Percentiles rank a stretch among this genome's conserved stretches.
phyloP scores from a whole-genome alignment of 2,888 invertebrate genomes.

The Carcina quercana region DNA sequence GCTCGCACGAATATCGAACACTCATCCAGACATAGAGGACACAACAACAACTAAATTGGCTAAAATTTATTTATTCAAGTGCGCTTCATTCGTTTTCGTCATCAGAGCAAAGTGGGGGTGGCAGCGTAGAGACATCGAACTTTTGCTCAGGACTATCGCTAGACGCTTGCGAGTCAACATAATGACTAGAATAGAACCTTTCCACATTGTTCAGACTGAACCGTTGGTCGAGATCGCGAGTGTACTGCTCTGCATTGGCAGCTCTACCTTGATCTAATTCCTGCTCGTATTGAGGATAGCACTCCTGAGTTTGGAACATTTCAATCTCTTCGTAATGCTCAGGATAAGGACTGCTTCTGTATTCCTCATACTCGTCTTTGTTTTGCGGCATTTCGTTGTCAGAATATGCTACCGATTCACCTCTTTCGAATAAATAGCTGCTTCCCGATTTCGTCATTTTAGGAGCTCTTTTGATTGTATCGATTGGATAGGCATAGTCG shows the following conservation, averaged over 20 bases:
- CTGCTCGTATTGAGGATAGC: conserved; percentile 63
- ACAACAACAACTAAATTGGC: conserved; percentile 30
- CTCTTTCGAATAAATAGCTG: conserved; percentile 58
- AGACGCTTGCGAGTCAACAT: conserved; percentile 77
- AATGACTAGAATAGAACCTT: conserved; percentile 65
- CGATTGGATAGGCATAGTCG: conserved; percentile 66
- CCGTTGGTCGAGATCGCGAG: conserved; percentile 61
- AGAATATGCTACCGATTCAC: conserved; percentile 60
- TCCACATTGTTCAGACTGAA: conserved; percentile 67
- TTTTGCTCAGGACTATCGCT: conserved; percentile 81
- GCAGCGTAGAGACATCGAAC: conserved; percentile 83
- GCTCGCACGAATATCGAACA: conserved; percentile 34
- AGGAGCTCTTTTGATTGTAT: conserved; percentile 67
- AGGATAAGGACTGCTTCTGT: conserved; percentile 63
- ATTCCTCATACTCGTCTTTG: conserved; percentile 61
- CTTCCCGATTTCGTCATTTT: conserved; percentile 56
- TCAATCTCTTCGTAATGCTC: conserved; percentile 59
- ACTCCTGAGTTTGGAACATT: conserved; percentile 65
- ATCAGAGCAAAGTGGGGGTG: conserved; percentile 84
- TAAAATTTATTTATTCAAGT: conserved; percentile 17
- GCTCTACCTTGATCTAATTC: conserved; percentile 34
- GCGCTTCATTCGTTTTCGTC: conserved; percentile 77
- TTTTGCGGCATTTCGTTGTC: conserved; percentile 58
- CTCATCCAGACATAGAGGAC: conserved; percentile 30
- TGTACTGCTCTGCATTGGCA: conserved; percentile 37